phyloP scores from a whole-genome alignment of 92 coral and sea anemone genomes.

The Hydrozoanthus gracilis region DNA sequence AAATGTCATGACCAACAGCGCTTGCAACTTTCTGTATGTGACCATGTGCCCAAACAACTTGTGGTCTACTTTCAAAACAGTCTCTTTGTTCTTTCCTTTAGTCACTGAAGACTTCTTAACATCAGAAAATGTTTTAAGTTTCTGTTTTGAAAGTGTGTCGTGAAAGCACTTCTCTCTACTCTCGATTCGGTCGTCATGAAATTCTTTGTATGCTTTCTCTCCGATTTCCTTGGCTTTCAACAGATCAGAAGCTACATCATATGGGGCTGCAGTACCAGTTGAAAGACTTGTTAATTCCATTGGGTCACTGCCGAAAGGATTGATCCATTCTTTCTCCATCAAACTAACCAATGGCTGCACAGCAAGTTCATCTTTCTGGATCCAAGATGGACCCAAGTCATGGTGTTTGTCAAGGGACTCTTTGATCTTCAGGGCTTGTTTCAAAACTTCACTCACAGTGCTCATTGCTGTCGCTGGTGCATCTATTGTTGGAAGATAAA shows the following conservation, averaged over 20 bases:
- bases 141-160: no score
- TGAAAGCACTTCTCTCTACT: no score
- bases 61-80: no score
- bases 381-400: conserved; percentile 34
- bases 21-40: no score
- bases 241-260: conserved; percentile 52
- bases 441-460: conserved; percentile 50
- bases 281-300: conserved; percentile 58
- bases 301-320: conserved; percentile 57
- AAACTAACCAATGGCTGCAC: conserved; percentile 28
- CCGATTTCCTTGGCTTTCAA: background rate
- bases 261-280: conserved; percentile 57
- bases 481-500: conserved; percentile 56
- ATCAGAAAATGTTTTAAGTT: no score
- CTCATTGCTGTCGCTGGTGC: conserved; percentile 57
- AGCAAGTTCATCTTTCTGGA: conserved; percentile 48
- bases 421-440: conserved; percentile 39
- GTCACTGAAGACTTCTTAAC: no score
- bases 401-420: conserved; percentile 49
- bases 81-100: no score
- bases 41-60: no score
- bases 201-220: conserved; percentile 9
- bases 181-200: conserved; percentile 1
- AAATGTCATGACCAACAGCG: no score
- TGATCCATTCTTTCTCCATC: conserved; percentile 37